phyloP scores from a whole-genome alignment of 2,888 invertebrate species.

The Choreutis nemorana region DNA sequence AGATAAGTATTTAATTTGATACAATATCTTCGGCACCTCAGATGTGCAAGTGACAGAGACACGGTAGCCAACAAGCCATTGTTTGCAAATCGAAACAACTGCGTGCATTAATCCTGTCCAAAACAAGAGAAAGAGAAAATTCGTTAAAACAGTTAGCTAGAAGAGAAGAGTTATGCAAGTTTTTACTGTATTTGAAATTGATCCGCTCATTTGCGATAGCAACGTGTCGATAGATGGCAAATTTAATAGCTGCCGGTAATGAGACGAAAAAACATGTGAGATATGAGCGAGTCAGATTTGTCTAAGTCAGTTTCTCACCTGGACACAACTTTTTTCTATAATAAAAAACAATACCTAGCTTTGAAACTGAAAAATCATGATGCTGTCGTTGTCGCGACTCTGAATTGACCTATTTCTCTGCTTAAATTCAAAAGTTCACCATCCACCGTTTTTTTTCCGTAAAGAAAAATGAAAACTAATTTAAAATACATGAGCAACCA shows the following conservation, averaged over 20 bases:
- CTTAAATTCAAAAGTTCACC: too few species aligned
- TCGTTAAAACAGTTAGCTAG: constrained; percentile 4
- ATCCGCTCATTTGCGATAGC: constrained; percentile 19
- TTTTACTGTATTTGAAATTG: constrained; percentile 11
- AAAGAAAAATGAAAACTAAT: too few species aligned
- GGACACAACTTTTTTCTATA: too few species aligned
- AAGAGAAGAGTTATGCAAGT: constrained; percentile 19
- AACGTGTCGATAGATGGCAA: constrained; percentile 23
- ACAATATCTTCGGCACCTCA: constrained; percentile 39
- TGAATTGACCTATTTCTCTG: too few species aligned
- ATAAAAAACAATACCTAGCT: too few species aligned
- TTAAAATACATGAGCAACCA: too few species aligned
- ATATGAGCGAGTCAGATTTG: too few species aligned
- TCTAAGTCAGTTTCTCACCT: too few species aligned
- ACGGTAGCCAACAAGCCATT: constrained; percentile 56
- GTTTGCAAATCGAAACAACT: constrained; percentile 59
- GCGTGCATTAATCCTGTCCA: constrained; percentile 29
- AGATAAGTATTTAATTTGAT: constrained; percentile 41
- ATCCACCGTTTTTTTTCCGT: too few species aligned
- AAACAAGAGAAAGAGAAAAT: constrained; percentile 12
- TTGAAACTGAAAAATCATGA: too few species aligned
- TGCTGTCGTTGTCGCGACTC: too few species aligned
- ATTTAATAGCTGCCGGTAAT: constrained; percentile 31
- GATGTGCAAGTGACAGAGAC: constrained; percentile 41
- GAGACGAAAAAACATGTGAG: too few species aligned